These are phyloP conservation scores for Dendroctonus ponderosae DNA, from an alignment of 1,140 invertebrate species.

Conservation along the genomic window DNA sequence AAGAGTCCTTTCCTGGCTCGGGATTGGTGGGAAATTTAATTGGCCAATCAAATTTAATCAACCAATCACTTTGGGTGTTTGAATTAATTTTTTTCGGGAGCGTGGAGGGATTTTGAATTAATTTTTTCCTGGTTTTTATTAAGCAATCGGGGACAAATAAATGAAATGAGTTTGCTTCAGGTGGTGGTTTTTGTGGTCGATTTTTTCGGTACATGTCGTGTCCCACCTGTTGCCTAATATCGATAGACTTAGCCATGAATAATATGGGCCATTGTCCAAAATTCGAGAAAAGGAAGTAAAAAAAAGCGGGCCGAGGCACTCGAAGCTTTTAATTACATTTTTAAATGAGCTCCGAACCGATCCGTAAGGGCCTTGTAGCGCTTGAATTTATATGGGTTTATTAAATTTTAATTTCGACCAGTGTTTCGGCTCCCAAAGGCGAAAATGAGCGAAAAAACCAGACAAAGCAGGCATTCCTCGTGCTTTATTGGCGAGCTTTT, in stretches of 20 bases:
- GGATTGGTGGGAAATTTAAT: too few species aligned
- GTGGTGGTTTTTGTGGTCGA: too few species aligned
- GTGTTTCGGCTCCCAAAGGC: slow-evolving; percentile 36
- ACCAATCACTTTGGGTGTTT: too few species aligned
- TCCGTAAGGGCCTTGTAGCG: slow-evolving; percentile 33
- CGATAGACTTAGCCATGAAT: slow-evolving; percentile 11
- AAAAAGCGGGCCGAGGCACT: slow-evolving; percentile 16
- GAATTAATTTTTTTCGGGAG: too few species aligned
- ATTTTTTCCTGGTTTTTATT: too few species aligned
- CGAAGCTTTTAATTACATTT: slow-evolving; percentile 36
- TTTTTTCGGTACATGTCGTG: too few species aligned
- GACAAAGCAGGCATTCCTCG: slow-evolving; percentile 29
- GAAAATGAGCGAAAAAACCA: slow-evolving; percentile 32
- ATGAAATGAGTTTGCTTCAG: too few species aligned
- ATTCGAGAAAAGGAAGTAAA: slow-evolving; percentile 13
- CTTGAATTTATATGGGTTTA: slow-evolving; percentile 38
- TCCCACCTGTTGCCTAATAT: neutral
- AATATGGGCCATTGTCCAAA: slow-evolving; percentile 3
- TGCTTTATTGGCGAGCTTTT: slow-evolving; percentile 34
- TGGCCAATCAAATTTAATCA: too few species aligned
- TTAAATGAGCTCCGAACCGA: slow-evolving; percentile 33
- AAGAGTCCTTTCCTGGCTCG: too few species aligned
- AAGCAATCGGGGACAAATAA: too few species aligned
- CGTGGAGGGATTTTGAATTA: too few species aligned
- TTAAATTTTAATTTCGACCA: slow-evolving; percentile 38